These are phyloP conservation scores for Callospermophilus lateralis DNA, from an alignment of 2,113 vertebrate species.

Conservation along the genomic window DNA sequence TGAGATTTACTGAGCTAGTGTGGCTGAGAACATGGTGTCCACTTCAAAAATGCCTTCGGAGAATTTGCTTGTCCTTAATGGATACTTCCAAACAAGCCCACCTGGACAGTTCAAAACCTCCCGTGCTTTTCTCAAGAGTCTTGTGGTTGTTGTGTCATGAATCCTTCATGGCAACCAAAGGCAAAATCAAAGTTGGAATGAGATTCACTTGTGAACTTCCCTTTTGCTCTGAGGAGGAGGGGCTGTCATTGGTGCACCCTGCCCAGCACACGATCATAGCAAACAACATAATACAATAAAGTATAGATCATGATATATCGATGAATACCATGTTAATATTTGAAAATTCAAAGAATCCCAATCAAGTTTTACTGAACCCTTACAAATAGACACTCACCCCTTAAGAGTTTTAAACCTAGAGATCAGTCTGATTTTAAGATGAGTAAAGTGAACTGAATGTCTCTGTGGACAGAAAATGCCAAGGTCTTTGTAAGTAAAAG, in stretches of 20 bases:
- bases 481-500: slow-evolving; percentile 61
- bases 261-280: not conserved
- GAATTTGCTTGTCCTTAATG: not conserved
- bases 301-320: not conserved
- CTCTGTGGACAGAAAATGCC: slow-evolving; percentile 67
- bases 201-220: not conserved
- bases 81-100: not conserved
- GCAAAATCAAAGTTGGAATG: not conserved
- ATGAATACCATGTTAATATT: slow-evolving; percentile 46
- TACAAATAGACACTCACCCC: slow-evolving; percentile 59
- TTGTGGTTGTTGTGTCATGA: not conserved
- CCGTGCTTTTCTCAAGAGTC: not conserved
- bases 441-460: slow-evolving; percentile 46
- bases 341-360: slow-evolving; percentile 61
- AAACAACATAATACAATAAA: not conserved
- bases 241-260: not conserved
- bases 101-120: not conserved
- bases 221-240: not conserved
- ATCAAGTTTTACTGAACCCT: slow-evolving; percentile 67
- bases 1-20: not conserved
- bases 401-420: slow-evolving; percentile 53
- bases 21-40: not conserved
- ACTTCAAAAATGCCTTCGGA: too few relatives aligned
- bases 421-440: slow-evolving; percentile 55
- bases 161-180: not conserved